Percentiles rank a stretch among this genome's conserved stretches.
These are phyloP conservation scores for Karalla daura DNA, from an alignment of 2,797 vertebrate species.

Conservation along the genomic window DNA sequence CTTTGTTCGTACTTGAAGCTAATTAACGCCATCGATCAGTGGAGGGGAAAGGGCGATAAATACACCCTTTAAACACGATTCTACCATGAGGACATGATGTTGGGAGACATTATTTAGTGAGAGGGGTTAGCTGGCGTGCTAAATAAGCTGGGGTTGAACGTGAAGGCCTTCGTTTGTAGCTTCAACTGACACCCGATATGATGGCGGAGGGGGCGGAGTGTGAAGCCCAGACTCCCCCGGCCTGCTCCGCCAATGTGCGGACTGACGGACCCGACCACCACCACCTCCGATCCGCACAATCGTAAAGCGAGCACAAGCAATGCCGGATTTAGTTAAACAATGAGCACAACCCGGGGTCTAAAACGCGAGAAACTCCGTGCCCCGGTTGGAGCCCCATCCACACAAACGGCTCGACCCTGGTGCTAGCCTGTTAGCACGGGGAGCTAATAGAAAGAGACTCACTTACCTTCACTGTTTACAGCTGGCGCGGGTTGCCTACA, in stretches of 20 bases:
- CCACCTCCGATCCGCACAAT: conserved; percentile 53
- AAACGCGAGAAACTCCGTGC: accelerated
- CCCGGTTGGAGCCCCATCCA: neutral
- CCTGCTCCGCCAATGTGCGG: conserved; percentile 68
- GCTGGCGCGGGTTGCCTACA: conserved; percentile 74
- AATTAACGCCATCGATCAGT: neutral
- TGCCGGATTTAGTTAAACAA: neutral
- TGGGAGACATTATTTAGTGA: too few species aligned
- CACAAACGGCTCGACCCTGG: conserved; percentile 2
- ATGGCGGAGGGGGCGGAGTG: conserved; percentile 79
- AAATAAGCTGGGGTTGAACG: conserved; percentile 37
- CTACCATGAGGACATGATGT: too few species aligned
- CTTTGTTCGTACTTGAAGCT: conserved; percentile 2
- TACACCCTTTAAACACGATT: neutral
- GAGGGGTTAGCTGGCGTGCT: neutral
- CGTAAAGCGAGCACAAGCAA: conserved; percentile 26
- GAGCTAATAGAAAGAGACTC: conserved; percentile 71
- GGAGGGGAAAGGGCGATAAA: accelerated
- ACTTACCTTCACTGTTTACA: conserved; percentile 84
- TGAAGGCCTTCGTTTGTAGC: conserved; percentile 67
- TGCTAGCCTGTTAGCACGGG: conserved; percentile 47
- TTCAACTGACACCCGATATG: conserved; percentile 78
- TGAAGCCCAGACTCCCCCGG: conserved; percentile 64
- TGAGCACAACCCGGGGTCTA: too few species aligned
- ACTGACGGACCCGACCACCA: too few species aligned